Evolutionary conservation across 2,113 vertebrate genomes (phyloP).

Genomic region (Ploceus nigricollis): DNA sequence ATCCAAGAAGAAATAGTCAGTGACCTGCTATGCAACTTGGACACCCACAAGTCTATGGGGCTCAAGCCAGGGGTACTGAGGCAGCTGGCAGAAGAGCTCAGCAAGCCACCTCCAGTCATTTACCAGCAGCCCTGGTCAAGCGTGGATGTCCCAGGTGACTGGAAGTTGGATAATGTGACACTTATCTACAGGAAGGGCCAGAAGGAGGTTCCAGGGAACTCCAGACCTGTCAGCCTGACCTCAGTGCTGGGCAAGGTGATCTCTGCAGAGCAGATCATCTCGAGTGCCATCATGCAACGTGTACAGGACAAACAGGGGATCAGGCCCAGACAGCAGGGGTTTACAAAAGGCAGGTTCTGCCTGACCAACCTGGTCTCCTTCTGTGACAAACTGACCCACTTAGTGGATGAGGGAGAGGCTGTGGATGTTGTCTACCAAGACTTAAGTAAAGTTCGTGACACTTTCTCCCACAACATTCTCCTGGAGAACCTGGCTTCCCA

Average conservation of each 20-base stretch:
- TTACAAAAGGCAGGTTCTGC: neutral
- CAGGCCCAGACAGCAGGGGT: neutral
- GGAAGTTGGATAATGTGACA: neutral
- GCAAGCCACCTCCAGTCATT: neutral
- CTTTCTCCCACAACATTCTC: neutral
- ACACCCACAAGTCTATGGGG: neutral
- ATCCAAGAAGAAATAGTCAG: neutral
- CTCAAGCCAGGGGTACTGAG: neutral
- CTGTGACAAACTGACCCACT: neutral
- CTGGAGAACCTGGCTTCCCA: neutral
- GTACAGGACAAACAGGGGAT: neutral
- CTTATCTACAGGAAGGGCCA: neutral
- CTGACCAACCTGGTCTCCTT: neutral
- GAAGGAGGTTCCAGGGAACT: neutral
- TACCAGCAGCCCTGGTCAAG: neutral
- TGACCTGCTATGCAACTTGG: neutral
- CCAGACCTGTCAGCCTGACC: neutral
- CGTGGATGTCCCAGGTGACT: neutral
- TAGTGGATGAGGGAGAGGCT: neutral
- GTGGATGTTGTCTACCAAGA: neutral
- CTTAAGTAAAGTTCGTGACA: neutral
- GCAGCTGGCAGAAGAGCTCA: neutral
- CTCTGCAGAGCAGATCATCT: neutral
- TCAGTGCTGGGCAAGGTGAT: fast-evolving
- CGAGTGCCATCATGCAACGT: fast-evolving